Conservation (phyloP, 2,888 invertebrate species). For the Drosophila flavopinicola region DNA sequence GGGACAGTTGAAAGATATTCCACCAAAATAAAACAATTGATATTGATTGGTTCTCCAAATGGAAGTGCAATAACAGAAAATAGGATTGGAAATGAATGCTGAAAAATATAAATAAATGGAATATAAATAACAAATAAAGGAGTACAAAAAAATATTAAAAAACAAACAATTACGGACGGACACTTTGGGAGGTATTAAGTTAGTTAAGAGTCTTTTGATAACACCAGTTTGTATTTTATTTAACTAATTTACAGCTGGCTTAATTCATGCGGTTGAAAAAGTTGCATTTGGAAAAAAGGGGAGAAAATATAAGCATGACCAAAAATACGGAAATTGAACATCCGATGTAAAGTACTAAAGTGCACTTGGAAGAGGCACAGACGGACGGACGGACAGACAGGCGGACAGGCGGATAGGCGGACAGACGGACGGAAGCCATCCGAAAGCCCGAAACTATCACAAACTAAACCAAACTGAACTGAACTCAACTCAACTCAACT, state of each 20-base stretch:
- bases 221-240: background rate
- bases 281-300: background rate
- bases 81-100: too few relatives aligned
- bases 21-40: too few relatives aligned
- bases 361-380: conserved; percentile 38
- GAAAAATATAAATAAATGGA: too few relatives aligned
- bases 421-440: conserved; percentile 55
- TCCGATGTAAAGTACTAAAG: conserved; percentile 60
- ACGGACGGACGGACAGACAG: conserved; percentile 3
- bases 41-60: too few relatives aligned
- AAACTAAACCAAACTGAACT: conserved; percentile 39
- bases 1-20: too few relatives aligned
- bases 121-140: too few relatives aligned
- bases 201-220: too few relatives aligned
- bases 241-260: conserved; percentile 11
- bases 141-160: too few relatives aligned
- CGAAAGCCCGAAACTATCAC: conserved; percentile 56
- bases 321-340: conserved; percentile 71
- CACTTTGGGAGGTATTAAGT: too few relatives aligned
- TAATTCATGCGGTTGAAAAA: conserved; percentile 12
- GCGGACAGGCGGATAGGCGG: conserved; percentile 14
- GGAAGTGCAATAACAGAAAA: too few relatives aligned
- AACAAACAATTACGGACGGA: too few relatives aligned
- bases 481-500: conserved; percentile 35
- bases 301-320: background rate